A percentile compares a stretch with the other conserved stretches of the same genome.
phyloP scores from a whole-genome alignment of 2,113 vertebrate genomes.

The Edolisoma coerulescens region DNA sequence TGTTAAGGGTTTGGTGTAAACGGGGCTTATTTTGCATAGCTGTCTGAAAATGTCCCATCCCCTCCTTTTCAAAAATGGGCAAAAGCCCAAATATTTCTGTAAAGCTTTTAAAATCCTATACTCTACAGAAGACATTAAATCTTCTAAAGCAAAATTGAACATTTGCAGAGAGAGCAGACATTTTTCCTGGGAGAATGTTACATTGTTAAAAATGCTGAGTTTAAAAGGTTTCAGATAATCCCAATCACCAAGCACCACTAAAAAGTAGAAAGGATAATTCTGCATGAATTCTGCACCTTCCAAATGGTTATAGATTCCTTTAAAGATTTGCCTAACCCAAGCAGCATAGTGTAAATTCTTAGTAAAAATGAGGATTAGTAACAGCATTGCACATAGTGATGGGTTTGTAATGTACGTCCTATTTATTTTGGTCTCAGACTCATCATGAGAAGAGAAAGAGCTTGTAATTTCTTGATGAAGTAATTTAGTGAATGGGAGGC shows the following conservation, averaged over 20 bases:
- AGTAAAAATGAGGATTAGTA: background rate
- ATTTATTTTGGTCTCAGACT: conserved; percentile 5
- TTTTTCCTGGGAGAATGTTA: background rate
- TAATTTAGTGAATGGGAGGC: background rate
- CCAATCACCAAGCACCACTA: background rate
- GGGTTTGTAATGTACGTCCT: background rate
- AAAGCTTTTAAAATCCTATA: conserved; percentile 23
- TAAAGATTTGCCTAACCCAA: background rate
- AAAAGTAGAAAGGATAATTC: background rate
- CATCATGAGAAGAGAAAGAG: background rate
- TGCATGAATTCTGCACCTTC: background rate
- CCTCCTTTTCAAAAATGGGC: background rate
- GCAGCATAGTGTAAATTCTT: background rate
- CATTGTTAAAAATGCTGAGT: background rate
- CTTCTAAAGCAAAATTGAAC: background rate
- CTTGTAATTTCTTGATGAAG: conserved; percentile 11
- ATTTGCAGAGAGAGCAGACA: background rate
- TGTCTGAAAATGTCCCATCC: background rate
- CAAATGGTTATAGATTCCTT: background rate
- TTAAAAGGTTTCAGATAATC: background rate
- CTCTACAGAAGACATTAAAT: background rate
- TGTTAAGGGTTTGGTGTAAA: conserved; percentile 19
- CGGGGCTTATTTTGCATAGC: conserved; percentile 7
- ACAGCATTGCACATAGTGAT: background rate
- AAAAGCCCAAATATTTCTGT: conserved; percentile 37